These are phyloP conservation scores for Bubo scandiacus DNA, from an alignment of 2,113 vertebrate species.

Conservation along the genomic window DNA sequence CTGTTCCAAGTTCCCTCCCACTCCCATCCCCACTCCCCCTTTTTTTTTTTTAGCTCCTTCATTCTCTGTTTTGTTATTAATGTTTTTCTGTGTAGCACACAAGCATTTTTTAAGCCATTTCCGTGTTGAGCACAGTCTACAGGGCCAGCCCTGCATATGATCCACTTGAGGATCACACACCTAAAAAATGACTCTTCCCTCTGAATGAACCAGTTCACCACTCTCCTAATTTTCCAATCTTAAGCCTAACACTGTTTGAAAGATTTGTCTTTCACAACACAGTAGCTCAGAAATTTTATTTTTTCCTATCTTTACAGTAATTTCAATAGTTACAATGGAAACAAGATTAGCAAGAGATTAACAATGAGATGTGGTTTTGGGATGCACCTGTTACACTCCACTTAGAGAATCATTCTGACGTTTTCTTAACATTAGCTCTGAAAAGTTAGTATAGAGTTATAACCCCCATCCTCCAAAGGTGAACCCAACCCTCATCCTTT, in stretches of 20 bases:
- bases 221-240: not conserved
- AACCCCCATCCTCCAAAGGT: not conserved
- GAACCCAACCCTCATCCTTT: not conserved
- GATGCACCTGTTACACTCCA: not conserved
- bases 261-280: not conserved
- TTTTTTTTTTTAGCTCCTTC: accelerated
- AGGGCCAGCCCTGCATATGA: not conserved
- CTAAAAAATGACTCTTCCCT: not conserved
- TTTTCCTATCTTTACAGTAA: not conserved
- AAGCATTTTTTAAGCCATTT: not conserved
- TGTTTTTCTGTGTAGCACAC: not conserved
- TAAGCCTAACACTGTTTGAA: not conserved
- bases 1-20: not conserved
- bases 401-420: not conserved
- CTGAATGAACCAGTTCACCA: not conserved
- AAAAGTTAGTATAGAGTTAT: not conserved
- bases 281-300: not conserved
- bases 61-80: not conserved
- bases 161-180: not conserved
- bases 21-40: accelerated
- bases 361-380: not conserved
- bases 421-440: not conserved
- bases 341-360: not conserved
- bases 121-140: not conserved
- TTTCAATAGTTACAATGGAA: not conserved